phyloP scores from a whole-genome alignment of 1,140 invertebrate genomes.

The Lanistes nyassanus region DNA sequence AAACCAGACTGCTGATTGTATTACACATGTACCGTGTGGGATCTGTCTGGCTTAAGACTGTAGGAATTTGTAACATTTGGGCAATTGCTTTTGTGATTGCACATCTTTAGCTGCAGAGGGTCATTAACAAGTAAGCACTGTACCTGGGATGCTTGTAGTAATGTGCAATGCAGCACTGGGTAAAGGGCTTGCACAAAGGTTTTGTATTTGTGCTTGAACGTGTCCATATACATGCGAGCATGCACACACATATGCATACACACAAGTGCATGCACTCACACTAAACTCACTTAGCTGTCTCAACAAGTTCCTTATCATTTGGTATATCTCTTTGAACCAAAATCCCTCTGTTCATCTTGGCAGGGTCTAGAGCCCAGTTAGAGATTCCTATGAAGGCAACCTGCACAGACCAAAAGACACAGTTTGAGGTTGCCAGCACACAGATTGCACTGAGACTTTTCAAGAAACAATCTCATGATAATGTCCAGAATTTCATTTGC shows the following conservation, averaged over 20 bases:
- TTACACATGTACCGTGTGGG: too few species aligned
- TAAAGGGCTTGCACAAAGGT: too few species aligned
- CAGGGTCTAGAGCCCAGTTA: constrained; percentile 64
- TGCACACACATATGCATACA: not conserved
- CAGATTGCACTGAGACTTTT: not conserved
- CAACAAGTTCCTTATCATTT: constrained; percentile 48
- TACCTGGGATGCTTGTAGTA: too few species aligned
- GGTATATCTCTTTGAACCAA: constrained; percentile 57
- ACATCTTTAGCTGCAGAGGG: too few species aligned
- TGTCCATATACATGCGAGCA: not conserved
- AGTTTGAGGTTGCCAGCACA: not conserved
- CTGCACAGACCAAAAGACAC: constrained; percentile 11
- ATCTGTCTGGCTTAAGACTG: too few species aligned
- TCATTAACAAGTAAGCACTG: too few species aligned
- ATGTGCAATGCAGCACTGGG: too few species aligned
- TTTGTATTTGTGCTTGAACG: not conserved
- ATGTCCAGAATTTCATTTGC: too few species aligned
- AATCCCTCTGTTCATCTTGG: constrained; percentile 63
- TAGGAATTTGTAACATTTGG: too few species aligned
- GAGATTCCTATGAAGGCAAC: constrained; percentile 64
- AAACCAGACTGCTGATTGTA: too few species aligned
- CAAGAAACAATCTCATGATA: not conserved
- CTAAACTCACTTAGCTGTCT: constrained; percentile 48
- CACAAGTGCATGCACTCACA: not conserved
- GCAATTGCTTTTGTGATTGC: not conserved